Conservation (phyloP, 2,888 invertebrate species). For the Lucinisca nassula region DNA sequence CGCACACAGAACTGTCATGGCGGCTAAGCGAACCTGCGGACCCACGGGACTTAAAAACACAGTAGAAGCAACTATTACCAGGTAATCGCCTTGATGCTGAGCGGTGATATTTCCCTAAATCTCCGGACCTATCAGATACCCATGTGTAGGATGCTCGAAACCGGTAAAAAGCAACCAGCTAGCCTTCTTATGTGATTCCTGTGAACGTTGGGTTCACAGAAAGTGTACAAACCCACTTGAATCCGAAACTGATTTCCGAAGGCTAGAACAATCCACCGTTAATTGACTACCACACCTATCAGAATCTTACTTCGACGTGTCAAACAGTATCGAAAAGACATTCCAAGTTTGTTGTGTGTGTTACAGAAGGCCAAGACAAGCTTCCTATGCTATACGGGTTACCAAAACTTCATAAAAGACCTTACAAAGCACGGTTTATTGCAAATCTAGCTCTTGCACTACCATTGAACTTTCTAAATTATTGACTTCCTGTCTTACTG, state of each 20-base stretch:
- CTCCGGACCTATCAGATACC: slow-evolving; percentile 15
- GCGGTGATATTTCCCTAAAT: slow-evolving; percentile 31
- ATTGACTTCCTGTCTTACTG: no score
- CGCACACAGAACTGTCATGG: background rate
- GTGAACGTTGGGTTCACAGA: slow-evolving; percentile 19
- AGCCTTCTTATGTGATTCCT: slow-evolving; percentile 9
- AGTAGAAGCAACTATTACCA: background rate
- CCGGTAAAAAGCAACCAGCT: slow-evolving; percentile 16
- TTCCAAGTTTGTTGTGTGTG: no score
- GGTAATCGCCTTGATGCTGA: background rate
- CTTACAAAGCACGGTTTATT: no score
- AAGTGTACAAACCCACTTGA: no score
- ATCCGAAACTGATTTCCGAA: background rate
- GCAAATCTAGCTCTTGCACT: no score
- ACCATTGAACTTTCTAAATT: no score
- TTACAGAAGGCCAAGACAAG: no score
- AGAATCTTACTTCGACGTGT: background rate
- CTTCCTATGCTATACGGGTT: no score
- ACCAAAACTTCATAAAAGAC: no score
- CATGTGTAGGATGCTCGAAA: slow-evolving; percentile 17
- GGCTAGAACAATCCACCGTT: background rate
- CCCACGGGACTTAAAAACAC: background rate
- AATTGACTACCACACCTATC: background rate
- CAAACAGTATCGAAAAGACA: background rate
- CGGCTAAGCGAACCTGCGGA: background rate